These are phyloP conservation scores for Macroramphosus scolopax DNA, from an alignment of 2,797 vertebrate species.

Conservation along the genomic window DNA sequence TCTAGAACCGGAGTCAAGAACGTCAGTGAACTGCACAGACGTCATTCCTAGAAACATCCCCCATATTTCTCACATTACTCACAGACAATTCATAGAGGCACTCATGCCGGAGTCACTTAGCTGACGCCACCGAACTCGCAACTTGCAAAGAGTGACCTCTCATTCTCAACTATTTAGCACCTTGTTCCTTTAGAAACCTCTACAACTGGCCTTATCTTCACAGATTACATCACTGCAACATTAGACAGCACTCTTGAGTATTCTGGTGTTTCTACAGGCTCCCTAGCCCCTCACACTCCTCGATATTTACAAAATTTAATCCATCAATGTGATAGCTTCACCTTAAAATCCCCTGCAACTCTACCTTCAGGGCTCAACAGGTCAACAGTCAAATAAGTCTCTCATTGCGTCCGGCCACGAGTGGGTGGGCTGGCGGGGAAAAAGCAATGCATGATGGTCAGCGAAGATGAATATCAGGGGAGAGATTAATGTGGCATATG, in stretches of 20 bases:
- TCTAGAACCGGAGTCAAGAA: not conserved
- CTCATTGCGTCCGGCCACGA: constrained; percentile 33
- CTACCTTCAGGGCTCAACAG: constrained; percentile 25
- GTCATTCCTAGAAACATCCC: constrained; percentile 36
- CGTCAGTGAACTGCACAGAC: no score
- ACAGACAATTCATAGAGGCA: no score
- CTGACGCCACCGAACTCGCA: no score
- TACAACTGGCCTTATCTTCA: no score
- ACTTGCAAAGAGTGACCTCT: no score
- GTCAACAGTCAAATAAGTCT: constrained; percentile 45
- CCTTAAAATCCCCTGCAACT: constrained; percentile 25
- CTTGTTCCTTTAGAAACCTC: no score
- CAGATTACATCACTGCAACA: constrained; percentile 1
- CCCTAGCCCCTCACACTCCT: constrained; percentile 13
- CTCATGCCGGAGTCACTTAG: no score
- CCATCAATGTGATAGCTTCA: constrained; percentile 29
- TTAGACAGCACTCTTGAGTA: constrained; percentile 3
- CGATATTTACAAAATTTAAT: constrained; percentile 21
- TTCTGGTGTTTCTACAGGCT: constrained; percentile 1
- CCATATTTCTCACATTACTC: no score
- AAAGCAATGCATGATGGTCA: constrained; percentile 55
- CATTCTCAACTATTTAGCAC: no score
- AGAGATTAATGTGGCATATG: constrained; percentile 74
- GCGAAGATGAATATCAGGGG: constrained; percentile 72
- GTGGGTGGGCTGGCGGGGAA: constrained; percentile 49